Conservation (phyloP, 2,888 invertebrate genomes). For the Brachynemurus nebulosus region DNA sequence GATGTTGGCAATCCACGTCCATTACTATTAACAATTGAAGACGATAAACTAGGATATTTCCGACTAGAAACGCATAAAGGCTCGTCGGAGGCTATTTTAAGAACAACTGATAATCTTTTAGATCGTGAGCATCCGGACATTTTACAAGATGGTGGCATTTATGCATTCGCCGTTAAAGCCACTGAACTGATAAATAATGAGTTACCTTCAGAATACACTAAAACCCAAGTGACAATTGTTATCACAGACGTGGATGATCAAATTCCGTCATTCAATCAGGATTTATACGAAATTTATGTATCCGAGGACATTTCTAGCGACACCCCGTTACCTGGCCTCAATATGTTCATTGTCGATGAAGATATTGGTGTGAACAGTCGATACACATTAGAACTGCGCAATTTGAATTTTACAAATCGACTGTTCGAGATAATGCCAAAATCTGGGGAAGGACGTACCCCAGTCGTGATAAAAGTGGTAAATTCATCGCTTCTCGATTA, state of each 20-base stretch:
- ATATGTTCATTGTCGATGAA: constrained; percentile 56
- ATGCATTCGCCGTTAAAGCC: constrained; percentile 56
- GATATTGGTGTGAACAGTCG: constrained; percentile 62
- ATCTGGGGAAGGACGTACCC: constrained; percentile 56
- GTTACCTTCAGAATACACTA: constrained; percentile 51
- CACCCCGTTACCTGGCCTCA: constrained; percentile 54
- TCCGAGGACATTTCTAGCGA: constrained; percentile 62
- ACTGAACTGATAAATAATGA: constrained; percentile 60
- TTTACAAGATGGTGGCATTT: constrained; percentile 64
- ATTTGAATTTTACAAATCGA: constrained; percentile 42
- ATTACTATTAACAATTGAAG: constrained; percentile 51
- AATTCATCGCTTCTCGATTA: constrained; percentile 54
- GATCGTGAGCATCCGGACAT: constrained; percentile 63
- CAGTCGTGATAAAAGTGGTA: constrained; percentile 55
- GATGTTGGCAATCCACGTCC: constrained; percentile 61
- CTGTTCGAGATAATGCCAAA: constrained; percentile 50
- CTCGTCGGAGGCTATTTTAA: constrained; percentile 39
- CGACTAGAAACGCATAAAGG: constrained; percentile 40
- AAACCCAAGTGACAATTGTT: constrained; percentile 58
- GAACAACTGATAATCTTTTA: constrained; percentile 49
- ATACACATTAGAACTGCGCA: constrained; percentile 46
- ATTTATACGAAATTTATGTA: constrained; percentile 51
- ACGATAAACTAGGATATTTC: constrained; percentile 55
- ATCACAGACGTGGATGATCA: constrained; percentile 70
- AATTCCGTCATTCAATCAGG: constrained; percentile 53